Conservation (phyloP, 2,113 vertebrate genomes). For the Chlorocebus sabaeus region DNA sequence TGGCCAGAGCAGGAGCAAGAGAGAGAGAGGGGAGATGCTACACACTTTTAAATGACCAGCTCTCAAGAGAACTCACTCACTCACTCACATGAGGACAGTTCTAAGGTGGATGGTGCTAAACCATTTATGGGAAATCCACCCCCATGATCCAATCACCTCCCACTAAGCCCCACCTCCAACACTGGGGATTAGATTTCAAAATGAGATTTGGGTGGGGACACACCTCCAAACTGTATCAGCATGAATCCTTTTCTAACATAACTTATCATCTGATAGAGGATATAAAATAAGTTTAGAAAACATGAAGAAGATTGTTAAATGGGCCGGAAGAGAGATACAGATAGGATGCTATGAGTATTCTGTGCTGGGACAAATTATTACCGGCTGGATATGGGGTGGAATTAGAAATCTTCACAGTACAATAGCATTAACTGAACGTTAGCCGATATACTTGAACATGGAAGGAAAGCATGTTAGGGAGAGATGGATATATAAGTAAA, state of each 20-base stretch:
- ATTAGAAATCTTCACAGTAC: neutral
- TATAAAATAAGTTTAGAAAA: conserved; percentile 24
- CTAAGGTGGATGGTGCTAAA: too few relatives aligned
- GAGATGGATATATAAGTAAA: neutral
- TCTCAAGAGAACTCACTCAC: too few relatives aligned
- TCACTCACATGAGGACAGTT: too few relatives aligned
- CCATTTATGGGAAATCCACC: too few relatives aligned
- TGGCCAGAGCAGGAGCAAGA: too few relatives aligned
- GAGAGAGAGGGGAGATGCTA: too few relatives aligned
- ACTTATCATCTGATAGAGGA: neutral
- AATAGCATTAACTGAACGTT: neutral
- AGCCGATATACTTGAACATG: neutral
- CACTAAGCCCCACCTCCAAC: too few relatives aligned
- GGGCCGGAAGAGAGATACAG: neutral
- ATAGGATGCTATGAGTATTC: neutral
- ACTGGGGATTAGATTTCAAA: too few relatives aligned
- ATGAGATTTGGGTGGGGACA: too few relatives aligned
- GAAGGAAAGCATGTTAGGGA: neutral
- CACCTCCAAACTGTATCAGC: too few relatives aligned
- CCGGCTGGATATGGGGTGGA: neutral
- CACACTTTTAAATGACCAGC: too few relatives aligned
- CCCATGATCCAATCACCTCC: too few relatives aligned
- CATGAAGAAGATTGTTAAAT: neutral
- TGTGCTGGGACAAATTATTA: neutral
- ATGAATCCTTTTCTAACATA: neutral